phyloP scores from a whole-genome alignment of 2,113 vertebrate genomes.

The Morone saxatilis region DNA sequence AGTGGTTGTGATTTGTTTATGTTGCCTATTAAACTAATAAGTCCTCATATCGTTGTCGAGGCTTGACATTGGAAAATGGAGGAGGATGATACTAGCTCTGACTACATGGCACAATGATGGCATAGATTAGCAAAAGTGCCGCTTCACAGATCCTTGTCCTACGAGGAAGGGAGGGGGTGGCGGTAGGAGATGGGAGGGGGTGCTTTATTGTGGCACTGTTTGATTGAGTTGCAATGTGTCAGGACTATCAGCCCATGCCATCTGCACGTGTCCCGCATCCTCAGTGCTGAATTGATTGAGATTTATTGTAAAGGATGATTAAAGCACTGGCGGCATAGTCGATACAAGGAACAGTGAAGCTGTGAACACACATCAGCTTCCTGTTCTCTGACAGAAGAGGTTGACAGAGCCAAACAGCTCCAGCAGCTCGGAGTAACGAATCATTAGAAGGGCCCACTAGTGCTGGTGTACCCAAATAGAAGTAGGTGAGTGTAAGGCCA shows the following conservation, averaged over 20 bases:
- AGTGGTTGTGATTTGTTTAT: constrained; percentile 81
- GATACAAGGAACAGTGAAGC: constrained; percentile 55
- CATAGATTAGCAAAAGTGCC: constrained; percentile 69
- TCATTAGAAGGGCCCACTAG: constrained; percentile 31
- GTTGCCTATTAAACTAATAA: constrained; percentile 78
- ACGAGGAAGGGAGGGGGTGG: constrained; percentile 37
- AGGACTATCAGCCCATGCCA: constrained; percentile 75
- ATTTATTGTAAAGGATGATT: constrained; percentile 80
- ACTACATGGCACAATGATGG: constrained; percentile 68
- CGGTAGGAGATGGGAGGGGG: neutral
- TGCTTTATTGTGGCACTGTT: constrained; percentile 60
- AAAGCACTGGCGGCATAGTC: constrained; percentile 67
- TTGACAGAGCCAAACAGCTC: constrained; percentile 53
- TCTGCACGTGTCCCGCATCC: constrained; percentile 74
- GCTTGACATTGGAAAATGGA: constrained; percentile 65
- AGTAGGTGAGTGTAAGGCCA: constrained; percentile 39
- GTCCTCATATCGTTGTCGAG: constrained; percentile 71
- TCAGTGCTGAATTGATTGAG: constrained; percentile 73
- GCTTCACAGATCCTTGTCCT: constrained; percentile 68
- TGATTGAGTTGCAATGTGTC: constrained; percentile 79
- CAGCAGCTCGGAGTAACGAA: constrained; percentile 49
- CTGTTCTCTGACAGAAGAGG: constrained; percentile 58
- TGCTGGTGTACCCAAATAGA: constrained; percentile 22
- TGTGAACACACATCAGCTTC: constrained; percentile 63
- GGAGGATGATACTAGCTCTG: constrained; percentile 66